A percentile compares a stretch with the other conserved stretches of the same genome.
phyloP scores from a whole-genome alignment of 2,797 vertebrate species.

The Galago senegalensis region DNA sequence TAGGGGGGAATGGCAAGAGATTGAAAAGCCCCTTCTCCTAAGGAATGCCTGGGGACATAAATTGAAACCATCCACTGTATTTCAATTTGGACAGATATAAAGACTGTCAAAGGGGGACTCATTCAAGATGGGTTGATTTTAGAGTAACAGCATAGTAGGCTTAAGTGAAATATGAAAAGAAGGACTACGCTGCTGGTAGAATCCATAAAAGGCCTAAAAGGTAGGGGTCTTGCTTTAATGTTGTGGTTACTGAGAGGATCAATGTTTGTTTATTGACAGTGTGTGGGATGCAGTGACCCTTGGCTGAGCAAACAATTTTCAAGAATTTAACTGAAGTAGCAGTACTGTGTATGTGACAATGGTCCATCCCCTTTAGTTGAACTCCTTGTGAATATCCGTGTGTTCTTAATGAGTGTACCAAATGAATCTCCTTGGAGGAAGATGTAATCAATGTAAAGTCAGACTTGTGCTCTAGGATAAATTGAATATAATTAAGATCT shows the following conservation, averaged over 20 bases:
- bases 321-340: not conserved
- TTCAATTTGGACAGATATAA: not conserved
- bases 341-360: not conserved
- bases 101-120: rapidly evolving
- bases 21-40: not conserved
- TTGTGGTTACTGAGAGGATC: not conserved
- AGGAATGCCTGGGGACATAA: not conserved
- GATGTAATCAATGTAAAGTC: not conserved
- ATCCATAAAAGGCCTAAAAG: not conserved
- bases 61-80: not conserved
- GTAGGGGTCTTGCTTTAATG: not conserved
- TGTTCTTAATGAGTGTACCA: not conserved
- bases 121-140: not conserved
- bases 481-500: not conserved
- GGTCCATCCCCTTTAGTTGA: not conserved
- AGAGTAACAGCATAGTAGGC: not conserved
- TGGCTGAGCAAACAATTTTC: conserved; percentile 19
- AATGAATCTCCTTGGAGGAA: conserved; percentile 6
- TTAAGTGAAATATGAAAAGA: not conserved
- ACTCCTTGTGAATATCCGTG: not conserved
- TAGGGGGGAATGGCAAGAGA: not conserved
- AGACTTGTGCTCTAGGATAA: not conserved
- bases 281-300: not conserved
- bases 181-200: not conserved
- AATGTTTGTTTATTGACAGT: not conserved